These are phyloP conservation scores for Chymomyza costata DNA, from an alignment of 1,140 invertebrate genomes.

Conservation along the genomic window DNA sequence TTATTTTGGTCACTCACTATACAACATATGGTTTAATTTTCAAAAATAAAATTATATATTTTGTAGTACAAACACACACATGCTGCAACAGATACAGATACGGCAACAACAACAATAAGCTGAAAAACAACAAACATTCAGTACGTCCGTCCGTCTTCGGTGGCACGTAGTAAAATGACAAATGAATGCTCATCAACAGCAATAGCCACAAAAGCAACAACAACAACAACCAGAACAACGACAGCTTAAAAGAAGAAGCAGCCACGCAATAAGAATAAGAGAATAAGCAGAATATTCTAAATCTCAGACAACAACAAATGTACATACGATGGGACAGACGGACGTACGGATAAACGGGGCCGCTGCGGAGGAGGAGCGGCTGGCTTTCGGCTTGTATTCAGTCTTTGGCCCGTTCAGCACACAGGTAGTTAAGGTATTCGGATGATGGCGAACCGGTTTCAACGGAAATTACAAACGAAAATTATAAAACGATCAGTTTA, in stretches of 20 bases:
- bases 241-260: not conserved
- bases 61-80: conserved; percentile 57
- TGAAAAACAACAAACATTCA: conserved; percentile 66
- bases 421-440: conserved; percentile 70
- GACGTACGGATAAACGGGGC: too few species aligned
- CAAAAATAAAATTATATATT: conserved; percentile 60
- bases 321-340: too few species aligned
- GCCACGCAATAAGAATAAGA: conserved; percentile 38
- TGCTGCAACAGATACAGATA: conserved; percentile 40
- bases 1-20: conserved; percentile 60
- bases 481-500: conserved; percentile 74
- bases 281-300: conserved; percentile 53
- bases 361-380: conserved; percentile 23
- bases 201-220: conserved; percentile 13
- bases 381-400: not conserved
- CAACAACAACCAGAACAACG: conserved; percentile 10
- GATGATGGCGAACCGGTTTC: conserved; percentile 73
- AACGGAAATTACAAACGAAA: conserved; percentile 75
- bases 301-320: conserved; percentile 44
- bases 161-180: conserved; percentile 72
- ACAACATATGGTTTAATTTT: conserved; percentile 67
- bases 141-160: too few species aligned
- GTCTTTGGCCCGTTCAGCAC: conserved; percentile 9
- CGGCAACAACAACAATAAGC: conserved; percentile 15
- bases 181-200: conserved; percentile 64